Conservation (phyloP, 2,797 vertebrate species). For the Megalops cyprinoides region DNA sequence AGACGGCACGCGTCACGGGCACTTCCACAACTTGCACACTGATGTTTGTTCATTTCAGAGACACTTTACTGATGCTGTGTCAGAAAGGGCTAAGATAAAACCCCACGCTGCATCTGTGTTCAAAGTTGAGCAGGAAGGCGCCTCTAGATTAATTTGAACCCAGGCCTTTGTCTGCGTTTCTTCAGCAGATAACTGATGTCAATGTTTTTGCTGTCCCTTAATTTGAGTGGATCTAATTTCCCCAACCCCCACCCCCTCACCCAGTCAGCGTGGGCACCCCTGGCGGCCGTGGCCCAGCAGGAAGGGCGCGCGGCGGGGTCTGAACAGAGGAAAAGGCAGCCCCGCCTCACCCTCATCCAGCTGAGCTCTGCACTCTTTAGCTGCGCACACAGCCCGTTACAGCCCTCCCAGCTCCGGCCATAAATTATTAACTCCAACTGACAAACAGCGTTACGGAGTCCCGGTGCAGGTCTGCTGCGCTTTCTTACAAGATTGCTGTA, state of each 20-base stretch:
- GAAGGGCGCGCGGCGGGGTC: background rate
- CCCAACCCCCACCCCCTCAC: background rate
- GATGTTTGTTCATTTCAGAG: no score
- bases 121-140: background rate
- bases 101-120: background rate
- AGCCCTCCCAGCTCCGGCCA: conserved; percentile 72
- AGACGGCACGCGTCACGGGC: no score
- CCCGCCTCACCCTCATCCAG: background rate
- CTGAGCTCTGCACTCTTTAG: conserved; percentile 66
- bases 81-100: background rate
- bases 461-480: conserved; percentile 82
- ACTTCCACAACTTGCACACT: no score
- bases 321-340: background rate
- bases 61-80: no score
- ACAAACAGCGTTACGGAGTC: conserved; percentile 77
- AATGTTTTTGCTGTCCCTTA: background rate
- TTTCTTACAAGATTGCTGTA: conserved; percentile 97
- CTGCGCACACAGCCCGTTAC: conserved; percentile 54
- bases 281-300: conserved; percentile 3
- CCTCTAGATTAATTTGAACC: background rate
- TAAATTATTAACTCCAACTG: conserved; percentile 86
- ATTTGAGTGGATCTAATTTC: background rate
- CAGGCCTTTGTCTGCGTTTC: no score
- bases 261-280: background rate
- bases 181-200: no score